Evolutionary conservation across 1,140 invertebrate species (phyloP), one percentile per base, ranked within the genome.

Genomic region (Papilio xuthus): DNA sequence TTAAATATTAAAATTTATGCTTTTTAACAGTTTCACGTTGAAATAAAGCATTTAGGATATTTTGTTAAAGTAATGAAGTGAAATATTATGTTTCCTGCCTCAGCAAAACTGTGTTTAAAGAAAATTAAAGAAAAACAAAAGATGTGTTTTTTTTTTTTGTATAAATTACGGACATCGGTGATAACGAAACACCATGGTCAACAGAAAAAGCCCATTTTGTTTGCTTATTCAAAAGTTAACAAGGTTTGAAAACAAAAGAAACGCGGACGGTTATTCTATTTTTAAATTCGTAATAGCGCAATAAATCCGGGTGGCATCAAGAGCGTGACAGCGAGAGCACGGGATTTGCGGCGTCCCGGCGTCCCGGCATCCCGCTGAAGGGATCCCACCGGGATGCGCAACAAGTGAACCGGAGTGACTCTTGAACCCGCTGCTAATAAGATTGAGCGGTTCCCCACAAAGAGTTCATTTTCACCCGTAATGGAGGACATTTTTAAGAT

Each of bases 311-410:
- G 23, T 32, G 44, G 9, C 44, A 53, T 74, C 72, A 53, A 72
- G 32, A 42, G 26, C 44, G 72, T 74, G 72, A 74, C 70, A 53
- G 20, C 23, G 72, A 15, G 42, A 53, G 70, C 72, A 77, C 50
- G 78, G 79, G 82, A 81, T 81, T 77, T 83, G 82, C 78, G 78
- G 82, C 72, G 74, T 81, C 76, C 80, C 82, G 80, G 67, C 80
- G 78, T 56, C n/a, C 13, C 78, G 80, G 82, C 60, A 70, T 81
- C 78, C 80, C 82, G 80, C 78, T 77, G 37, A 76, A 44, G 50
- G 79, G 53, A 72, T 72, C 70, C 70, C 70, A 28, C 79, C 60
- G 75, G 77, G 71, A 79, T 78, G 44, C 78, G 79, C 81, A 82
- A 80, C 79, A 80, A 82, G 81, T 82, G 80, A 78, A 80, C 78